Conservation (phyloP, 2,113 vertebrate species). For the Canis aureus region DNA sequence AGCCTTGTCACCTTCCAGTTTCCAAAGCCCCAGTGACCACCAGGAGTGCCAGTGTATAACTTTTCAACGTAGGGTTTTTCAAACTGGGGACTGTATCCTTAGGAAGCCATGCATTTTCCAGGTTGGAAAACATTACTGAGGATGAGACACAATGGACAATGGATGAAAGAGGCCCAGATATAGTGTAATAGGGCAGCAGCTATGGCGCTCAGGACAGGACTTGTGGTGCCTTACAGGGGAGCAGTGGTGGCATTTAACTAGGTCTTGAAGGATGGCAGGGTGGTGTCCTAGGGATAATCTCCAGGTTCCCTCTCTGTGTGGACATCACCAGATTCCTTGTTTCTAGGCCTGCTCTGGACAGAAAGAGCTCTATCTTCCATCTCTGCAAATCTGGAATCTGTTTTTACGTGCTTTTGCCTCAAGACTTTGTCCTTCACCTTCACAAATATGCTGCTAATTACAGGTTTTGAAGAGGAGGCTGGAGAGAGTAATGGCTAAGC, state of each 20-base stretch:
- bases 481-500: not conserved
- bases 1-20: not conserved
- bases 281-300: not conserved
- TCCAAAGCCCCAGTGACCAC: not conserved
- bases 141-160: not conserved
- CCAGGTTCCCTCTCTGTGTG: not conserved
- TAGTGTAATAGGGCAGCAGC: not conserved
- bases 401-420: not conserved
- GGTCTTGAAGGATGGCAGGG: not conserved
- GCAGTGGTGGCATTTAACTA: not conserved
- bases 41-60: not conserved
- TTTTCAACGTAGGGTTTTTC: not conserved
- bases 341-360: not conserved
- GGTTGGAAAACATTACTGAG: not conserved
- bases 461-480: not conserved
- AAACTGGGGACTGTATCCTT: not conserved
- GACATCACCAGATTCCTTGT: not conserved
- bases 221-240: not conserved
- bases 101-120: not conserved
- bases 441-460: not conserved
- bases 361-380: not conserved
- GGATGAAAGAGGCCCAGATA: not conserved
- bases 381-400: not conserved
- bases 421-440: not conserved
- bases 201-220: not conserved